phyloP scores from a whole-genome alignment of 2,888 invertebrate species.

The Scelioninae gen. 1 region DNA sequence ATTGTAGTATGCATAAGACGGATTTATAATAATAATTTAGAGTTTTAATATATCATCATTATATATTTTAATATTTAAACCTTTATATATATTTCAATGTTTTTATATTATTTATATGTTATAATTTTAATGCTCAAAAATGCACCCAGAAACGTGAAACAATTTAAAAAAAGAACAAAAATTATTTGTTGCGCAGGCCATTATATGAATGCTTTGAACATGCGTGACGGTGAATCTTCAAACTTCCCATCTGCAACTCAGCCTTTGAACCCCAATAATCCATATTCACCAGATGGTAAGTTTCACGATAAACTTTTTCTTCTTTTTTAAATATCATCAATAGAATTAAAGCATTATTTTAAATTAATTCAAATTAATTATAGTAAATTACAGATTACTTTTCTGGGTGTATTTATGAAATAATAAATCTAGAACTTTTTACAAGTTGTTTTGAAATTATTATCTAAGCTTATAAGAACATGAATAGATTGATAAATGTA shows the following conservation, averaged over 20 bases:
- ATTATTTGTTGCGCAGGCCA: conserved; percentile 86
- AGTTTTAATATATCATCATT: too few species aligned
- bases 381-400: conserved; percentile 5
- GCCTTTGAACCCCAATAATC: conserved; percentile 94
- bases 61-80: too few species aligned
- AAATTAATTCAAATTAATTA: too few species aligned
- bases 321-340: background rate
- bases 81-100: too few species aligned
- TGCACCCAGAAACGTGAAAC: conserved; percentile 51
- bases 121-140: conserved; percentile 3
- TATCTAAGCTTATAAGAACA: too few species aligned
- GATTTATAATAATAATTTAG: too few species aligned
- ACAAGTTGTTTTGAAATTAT: too few species aligned
- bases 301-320: conserved; percentile 67
- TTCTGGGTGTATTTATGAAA: conserved; percentile 47
- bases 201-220: conserved; percentile 87
- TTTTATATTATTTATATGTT: background rate
- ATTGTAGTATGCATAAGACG: too few species aligned
- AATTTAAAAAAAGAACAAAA: conserved; percentile 33
- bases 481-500: too few species aligned
- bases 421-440: too few species aligned
- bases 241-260: conserved; percentile 91
- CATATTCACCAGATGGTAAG: conserved; percentile 95
- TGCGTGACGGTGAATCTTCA: conserved; percentile 85
- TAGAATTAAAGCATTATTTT: too few species aligned